Base-by-base conservation (phyloP, 2,797 vertebrate genomes). In the Coluber constrictor region DNA sequence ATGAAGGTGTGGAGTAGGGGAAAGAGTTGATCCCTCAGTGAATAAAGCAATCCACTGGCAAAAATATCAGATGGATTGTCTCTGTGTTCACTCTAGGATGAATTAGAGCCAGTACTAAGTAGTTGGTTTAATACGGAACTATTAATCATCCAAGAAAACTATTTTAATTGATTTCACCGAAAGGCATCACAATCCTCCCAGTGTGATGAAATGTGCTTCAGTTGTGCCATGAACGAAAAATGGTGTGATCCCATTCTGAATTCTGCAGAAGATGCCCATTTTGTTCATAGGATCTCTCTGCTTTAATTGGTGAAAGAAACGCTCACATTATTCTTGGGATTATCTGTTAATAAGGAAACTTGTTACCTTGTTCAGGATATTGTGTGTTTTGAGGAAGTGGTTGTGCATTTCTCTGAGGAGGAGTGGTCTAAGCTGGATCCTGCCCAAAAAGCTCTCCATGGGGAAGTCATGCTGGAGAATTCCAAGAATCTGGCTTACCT, bases 371-470 rank as follows among this genome's bases (percentile, higher is more conserved):
- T 70, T 16, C 13, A 70, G 66, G 66, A 1, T 32, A 2, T 32
- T 7, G 15, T 70, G 13, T 32, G 13, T 32, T 70, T 70, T n/a
- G 66, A 70, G 5, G 66, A 70, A 32, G 66, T 70, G n/a, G 5
- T n/a, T 0, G 2, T 32, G n/a, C 7, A 32, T 16, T 70, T 70
- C 66, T 70, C n/a, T 0, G 1, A 70, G n/a, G n/a, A 70, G 29
- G 66, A 70, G n/a, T 70, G 66, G 66, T 70, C 66, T 32, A 5
- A 32, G n/a, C 63, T 70, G n/a, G 63, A 70, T 32, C 29, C 63
- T 70, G 29, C n/a, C 63, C 63, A 70, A 32, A 70, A 70, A 70
- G 63, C 63, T n/a, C 63, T 70, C 63, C 63, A 70, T n/a, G 1
- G 13, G n/a, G 63, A 16, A 70, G n/a, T 70, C 13, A 70, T 70